Evolutionary conservation across 2,113 vertebrate species (phyloP).

Genomic region (Nothoprocta perdicaria): DNA sequence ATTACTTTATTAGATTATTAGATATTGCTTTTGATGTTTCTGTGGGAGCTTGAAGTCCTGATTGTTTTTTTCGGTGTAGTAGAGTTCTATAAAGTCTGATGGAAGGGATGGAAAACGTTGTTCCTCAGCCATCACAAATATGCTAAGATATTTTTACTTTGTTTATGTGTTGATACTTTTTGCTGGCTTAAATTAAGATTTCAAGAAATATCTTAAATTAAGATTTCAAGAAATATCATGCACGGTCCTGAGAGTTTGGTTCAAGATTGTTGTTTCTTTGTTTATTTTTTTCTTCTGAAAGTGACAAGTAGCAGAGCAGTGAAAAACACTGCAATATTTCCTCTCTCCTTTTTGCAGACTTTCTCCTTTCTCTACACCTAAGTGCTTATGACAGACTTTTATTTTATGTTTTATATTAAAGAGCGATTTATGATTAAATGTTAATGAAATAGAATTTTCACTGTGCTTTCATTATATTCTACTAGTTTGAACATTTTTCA

Average conservation of each 20-base stretch:
- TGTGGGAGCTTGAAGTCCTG: neutral
- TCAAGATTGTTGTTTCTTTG: conserved; percentile 43
- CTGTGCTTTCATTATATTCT: conserved; percentile 90
- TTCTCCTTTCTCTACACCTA: conserved; percentile 85
- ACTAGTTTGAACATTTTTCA: conserved; percentile 95
- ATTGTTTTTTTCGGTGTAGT: neutral
- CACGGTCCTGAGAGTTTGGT: neutral
- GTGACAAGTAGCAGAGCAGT: conserved; percentile 53
- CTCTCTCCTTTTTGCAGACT: conserved; percentile 80
- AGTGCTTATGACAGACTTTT: conserved; percentile 91
- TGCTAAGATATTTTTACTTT: neutral
- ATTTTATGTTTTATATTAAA: conserved; percentile 94
- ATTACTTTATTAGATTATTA: neutral
- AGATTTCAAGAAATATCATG: neutral
- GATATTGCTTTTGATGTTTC: neutral
- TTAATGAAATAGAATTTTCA: conserved; percentile 93
- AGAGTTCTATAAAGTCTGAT: neutral
- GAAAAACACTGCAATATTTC: conserved; percentile 74
- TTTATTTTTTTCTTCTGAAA: conserved; percentile 44
- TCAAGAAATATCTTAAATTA: neutral
- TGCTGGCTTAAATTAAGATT: neutral
- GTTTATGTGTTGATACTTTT: neutral
- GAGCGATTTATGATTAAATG: conserved; percentile 91
- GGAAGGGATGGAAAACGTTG: neutral
- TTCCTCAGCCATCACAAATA: neutral